Base-by-base conservation (phyloP, 1,140 invertebrate genomes). In the Drosophila fuyamai region DNA sequence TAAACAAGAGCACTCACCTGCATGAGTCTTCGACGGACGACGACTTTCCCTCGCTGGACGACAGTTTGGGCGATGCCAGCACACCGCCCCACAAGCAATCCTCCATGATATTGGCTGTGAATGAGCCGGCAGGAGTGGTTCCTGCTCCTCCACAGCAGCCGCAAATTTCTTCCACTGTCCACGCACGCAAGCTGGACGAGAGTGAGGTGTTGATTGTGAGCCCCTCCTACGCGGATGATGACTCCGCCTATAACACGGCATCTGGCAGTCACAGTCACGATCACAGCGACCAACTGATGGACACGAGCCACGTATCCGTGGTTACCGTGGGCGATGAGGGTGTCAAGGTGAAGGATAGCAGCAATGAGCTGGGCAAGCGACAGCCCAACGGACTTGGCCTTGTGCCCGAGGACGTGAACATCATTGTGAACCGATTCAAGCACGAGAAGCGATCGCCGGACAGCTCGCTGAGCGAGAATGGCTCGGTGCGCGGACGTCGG, bases 231-330 rank as follows among this genome's bases (percentile, higher is more conserved):
- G 94, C 76, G 56, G 91, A 92, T 36, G 91, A 92, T 29, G 84
- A 91, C 59, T 89, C 91, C 0, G 82, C 85, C 0, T 89, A 93
- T 35, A 90, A 92, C 35, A 92, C 90, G 1, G 85, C 85, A 5
- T 86, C 80, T 9, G 90, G 79, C 43, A 89, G 86, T 53, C 86
- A 83, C 44, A 88, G 86, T 53, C 86, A 83, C 16, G 90, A 92
- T 58, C 83, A 92, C 43, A 91, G 84, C 46, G 84, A 90, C 51
- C 82, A 90, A 5, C 36, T 89, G 10, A 81, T 93, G 66, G 96
- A 97, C 91, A 97, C 96, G 67, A 97, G 96, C 92, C 97, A 98
- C 90, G 96, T 98, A 32, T 98, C 97, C 2, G 97, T 98, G 32
- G 97, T 98, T 32, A 97, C 96, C 6, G 97, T 98, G 1, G 97